Evolutionary conservation across 53 echinoderm and acorn worm genomes (phyloP).

Genomic region (Echinarachnius parma): DNA sequence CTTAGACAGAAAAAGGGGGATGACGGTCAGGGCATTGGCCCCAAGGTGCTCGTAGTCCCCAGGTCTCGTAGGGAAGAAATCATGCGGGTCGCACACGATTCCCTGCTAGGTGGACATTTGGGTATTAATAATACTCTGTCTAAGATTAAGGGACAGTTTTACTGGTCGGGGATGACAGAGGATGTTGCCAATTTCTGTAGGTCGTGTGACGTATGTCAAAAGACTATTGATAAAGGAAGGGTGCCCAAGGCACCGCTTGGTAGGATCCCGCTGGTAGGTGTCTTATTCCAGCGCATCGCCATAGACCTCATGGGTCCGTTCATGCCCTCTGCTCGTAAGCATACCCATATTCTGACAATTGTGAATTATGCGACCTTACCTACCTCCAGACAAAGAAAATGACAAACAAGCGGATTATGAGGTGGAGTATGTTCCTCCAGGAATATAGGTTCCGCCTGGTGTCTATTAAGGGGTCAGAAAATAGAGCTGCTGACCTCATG

Average conservation of each 20-base stretch:
- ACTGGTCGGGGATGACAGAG: not conserved
- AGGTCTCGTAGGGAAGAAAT: constrained; percentile 12
- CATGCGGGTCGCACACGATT: not conserved
- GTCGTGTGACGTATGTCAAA: constrained; percentile 26
- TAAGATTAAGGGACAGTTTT: constrained; percentile 26
- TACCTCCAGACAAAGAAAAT: no score
- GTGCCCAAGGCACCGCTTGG: constrained; percentile 45
- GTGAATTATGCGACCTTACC: constrained; percentile 47
- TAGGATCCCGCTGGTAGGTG: constrained; percentile 31
- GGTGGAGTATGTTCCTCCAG: no score
- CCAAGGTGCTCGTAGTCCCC: not conserved
- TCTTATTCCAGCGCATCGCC: constrained; percentile 41
- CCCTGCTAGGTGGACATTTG: not conserved
- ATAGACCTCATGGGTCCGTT: constrained; percentile 53
- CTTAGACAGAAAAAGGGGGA: not conserved
- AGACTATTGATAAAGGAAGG: constrained; percentile 38
- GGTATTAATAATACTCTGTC: constrained; percentile 30
- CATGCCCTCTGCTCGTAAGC: constrained; percentile 22
- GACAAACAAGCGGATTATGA: no score
- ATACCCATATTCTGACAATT: constrained; percentile 28
- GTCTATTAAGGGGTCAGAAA: no score
- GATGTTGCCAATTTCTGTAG: constrained; percentile 31
- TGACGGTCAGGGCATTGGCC: constrained; percentile 4
- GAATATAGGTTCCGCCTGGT: no score
- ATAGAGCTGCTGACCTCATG: no score